Percentiles rank a stretch among this genome's conserved stretches.
Evolutionary conservation across 1,140 invertebrate genomes (phyloP).

Genomic region (Pomacea maculata): DNA sequence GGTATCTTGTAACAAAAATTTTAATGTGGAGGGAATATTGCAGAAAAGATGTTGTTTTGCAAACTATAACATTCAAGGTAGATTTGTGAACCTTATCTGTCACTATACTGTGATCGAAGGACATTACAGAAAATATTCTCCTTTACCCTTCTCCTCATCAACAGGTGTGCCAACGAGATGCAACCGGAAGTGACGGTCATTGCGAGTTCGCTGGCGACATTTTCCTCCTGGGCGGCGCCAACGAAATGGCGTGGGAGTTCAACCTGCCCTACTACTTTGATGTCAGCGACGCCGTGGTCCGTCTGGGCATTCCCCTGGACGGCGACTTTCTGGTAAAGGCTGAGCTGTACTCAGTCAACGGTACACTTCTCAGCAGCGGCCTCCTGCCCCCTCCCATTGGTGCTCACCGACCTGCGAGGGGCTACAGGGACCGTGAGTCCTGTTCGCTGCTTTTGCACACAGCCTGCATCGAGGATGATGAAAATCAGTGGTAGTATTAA

Average conservation of each 20-base stretch:
- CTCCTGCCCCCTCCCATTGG: slow-evolving; percentile 24
- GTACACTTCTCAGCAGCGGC: slow-evolving; percentile 17
- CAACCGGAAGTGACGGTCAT: background rate
- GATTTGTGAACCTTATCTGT: too few relatives aligned
- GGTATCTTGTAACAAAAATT: too few relatives aligned
- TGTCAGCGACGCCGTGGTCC: slow-evolving; percentile 25
- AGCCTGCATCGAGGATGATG: too few relatives aligned
- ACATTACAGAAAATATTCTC: too few relatives aligned
- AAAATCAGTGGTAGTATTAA: too few relatives aligned
- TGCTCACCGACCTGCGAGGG: slow-evolving; percentile 20
- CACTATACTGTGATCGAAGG: too few relatives aligned
- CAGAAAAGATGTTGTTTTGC: too few relatives aligned
- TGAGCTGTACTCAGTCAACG: slow-evolving; percentile 33
- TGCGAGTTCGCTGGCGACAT: slow-evolving; percentile 24
- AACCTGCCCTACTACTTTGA: slow-evolving; percentile 31
- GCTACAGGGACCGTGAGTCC: slow-evolving; percentile 31
- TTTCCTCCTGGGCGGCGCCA: slow-evolving; percentile 30
- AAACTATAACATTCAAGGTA: too few relatives aligned
- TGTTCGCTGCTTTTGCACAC: too few relatives aligned
- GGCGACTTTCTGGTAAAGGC: slow-evolving; percentile 30
- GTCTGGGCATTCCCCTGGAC: background rate
- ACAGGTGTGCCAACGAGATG: slow-evolving; percentile 15
- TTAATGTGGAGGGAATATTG: too few relatives aligned
- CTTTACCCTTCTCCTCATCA: too few relatives aligned
- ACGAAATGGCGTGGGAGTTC: slow-evolving; percentile 32